These are phyloP conservation scores for Danaus melanippus DNA, from an alignment of 1,140 invertebrate genomes.

Conservation along the genomic window DNA sequence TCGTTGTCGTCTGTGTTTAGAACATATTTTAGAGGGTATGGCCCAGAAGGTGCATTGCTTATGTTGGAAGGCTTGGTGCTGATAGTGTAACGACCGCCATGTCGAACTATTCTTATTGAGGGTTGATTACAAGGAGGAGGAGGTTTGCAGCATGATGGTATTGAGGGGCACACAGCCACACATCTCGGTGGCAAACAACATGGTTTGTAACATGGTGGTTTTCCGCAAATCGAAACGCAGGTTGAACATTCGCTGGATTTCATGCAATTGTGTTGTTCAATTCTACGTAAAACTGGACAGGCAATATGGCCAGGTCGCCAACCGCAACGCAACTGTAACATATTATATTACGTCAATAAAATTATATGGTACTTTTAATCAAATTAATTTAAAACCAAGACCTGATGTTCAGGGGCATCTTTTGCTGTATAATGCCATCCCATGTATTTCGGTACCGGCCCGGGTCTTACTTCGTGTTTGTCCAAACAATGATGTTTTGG, in stretches of 20 bases:
- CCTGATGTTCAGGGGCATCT: constrained; percentile 56
- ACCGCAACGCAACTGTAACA: constrained; percentile 52
- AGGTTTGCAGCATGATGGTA: constrained; percentile 35
- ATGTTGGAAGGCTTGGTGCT: constrained; percentile 55
- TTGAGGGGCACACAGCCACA: constrained; percentile 32
- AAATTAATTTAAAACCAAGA: constrained; percentile 11
- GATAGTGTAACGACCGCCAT: constrained; percentile 54
- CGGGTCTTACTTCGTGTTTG: constrained; percentile 40
- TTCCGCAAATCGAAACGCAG: constrained; percentile 31
- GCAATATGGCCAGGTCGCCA: constrained; percentile 64
- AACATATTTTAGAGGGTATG: constrained; percentile 58
- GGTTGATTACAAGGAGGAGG: constrained; percentile 28
- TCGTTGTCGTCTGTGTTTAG: constrained; percentile 40
- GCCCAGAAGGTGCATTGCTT: constrained; percentile 53
- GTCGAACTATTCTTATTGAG: constrained; percentile 50
- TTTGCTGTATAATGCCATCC: constrained; percentile 62
- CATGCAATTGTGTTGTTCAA: constrained; percentile 51
- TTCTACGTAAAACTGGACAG: constrained; percentile 51
- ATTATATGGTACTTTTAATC: not conserved
- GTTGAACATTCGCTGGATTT: constrained; percentile 38
- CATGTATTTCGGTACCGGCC: constrained; percentile 53
- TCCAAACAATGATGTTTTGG: constrained; percentile 55
- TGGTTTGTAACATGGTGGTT: constrained; percentile 30
- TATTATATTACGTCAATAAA: constrained; percentile 6
- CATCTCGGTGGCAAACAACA: constrained; percentile 40